phyloP scores from a whole-genome alignment of 2,797 vertebrate genomes.

The Rhabdophis nuchalis region DNA sequence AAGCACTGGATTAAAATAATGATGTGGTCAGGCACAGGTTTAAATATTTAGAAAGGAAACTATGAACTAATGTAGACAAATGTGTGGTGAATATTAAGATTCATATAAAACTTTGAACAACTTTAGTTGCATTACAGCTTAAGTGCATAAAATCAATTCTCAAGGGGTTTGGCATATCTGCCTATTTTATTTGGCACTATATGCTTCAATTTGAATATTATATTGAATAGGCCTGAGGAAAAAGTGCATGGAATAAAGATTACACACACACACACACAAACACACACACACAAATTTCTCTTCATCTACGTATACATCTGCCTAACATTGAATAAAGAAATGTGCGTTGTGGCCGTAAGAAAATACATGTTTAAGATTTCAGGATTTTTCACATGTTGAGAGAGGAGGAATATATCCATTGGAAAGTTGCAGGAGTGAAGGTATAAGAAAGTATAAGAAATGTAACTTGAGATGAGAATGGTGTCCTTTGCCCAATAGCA shows the following conservation, averaged over 20 bases:
- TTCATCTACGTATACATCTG: background rate
- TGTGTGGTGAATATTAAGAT: background rate
- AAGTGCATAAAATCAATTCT: background rate
- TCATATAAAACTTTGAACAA: background rate
- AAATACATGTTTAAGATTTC: background rate
- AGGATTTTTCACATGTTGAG: background rate
- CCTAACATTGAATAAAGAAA: background rate
- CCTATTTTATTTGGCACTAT: background rate
- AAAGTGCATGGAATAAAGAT: background rate
- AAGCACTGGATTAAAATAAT: background rate
- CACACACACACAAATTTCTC: background rate
- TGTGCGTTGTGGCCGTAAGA: background rate
- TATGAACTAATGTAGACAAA: background rate
- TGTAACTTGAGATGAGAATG: too few relatives aligned
- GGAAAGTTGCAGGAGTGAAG: too few relatives aligned
- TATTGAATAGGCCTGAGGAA: background rate
- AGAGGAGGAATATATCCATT: too few relatives aligned
- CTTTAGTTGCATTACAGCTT: background rate
- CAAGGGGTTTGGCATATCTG: background rate
- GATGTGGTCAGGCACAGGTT: background rate
- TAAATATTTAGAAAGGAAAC: background rate
- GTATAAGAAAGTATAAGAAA: too few relatives aligned
- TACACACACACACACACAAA: background rate
- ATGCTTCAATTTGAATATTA: background rate
- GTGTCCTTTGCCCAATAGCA: too few relatives aligned